Percentiles rank a stretch among this genome's conserved stretches.
These are phyloP conservation scores for Geopemphigus sp. DNA, from an alignment of 1,140 invertebrate species.

Conservation along the genomic window DNA sequence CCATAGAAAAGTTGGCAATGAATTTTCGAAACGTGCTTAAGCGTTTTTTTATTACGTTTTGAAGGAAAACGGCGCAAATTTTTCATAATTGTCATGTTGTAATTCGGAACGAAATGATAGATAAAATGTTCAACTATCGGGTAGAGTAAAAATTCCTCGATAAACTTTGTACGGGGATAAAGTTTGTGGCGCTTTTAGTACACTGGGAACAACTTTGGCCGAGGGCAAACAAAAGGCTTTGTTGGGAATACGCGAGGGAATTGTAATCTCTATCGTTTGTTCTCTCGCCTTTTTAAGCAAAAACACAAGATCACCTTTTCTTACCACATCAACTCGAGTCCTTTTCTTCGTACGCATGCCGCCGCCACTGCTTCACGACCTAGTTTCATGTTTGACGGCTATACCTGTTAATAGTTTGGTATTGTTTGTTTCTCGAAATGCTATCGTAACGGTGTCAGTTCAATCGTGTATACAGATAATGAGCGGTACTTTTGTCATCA, in stretches of 20 bases:
- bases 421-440: background rate
- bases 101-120: too few relatives aligned
- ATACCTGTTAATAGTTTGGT: background rate
- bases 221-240: conserved; percentile 6
- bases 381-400: background rate
- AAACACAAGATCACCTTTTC: background rate
- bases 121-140: too few relatives aligned
- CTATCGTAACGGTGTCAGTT: background rate
- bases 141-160: background rate
- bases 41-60: too few relatives aligned
- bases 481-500: background rate
- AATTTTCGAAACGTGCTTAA: too few relatives aligned
- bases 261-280: conserved; percentile 17
- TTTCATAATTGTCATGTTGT: too few relatives aligned
- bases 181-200: background rate
- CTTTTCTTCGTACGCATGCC: background rate
- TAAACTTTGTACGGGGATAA: background rate
- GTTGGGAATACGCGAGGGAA: background rate
- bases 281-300: conserved; percentile 26
- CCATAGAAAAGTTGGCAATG: too few relatives aligned
- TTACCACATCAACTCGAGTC: background rate
- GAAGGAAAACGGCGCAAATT: too few relatives aligned
- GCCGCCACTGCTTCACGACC: too few relatives aligned
- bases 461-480: background rate
- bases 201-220: background rate